A percentile compares a stretch with the other conserved stretches of the same genome.
These are phyloP conservation scores for Cheilosia grossa DNA, from an alignment of 2,888 invertebrate species.

Conservation along the genomic window DNA sequence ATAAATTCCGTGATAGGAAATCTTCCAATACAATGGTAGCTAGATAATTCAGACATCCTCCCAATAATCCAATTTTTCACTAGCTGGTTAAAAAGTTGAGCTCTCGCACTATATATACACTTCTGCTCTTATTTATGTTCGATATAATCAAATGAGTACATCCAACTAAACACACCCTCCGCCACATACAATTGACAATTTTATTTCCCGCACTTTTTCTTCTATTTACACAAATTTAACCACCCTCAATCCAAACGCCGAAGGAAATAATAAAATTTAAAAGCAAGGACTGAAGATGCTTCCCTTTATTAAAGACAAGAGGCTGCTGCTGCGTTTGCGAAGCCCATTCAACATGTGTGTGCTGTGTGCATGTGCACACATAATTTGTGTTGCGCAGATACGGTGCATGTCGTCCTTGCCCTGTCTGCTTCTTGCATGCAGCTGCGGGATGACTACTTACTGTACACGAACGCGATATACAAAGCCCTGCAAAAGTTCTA, in stretches of 20 bases:
- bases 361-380: conserved; percentile 20
- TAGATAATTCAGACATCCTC: too few relatives aligned
- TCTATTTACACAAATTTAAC: conserved; percentile 4
- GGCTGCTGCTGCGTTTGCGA: conserved; percentile 5
- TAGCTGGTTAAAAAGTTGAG: too few relatives aligned
- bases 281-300: conserved; percentile 20
- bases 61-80: too few relatives aligned
- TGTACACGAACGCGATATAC: conserved; percentile 35
- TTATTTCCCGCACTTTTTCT: conserved; percentile 33
- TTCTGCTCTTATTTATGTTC: not conserved
- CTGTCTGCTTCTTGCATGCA: conserved; percentile 8
- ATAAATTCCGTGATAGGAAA: too few relatives aligned
- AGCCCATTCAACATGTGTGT: conserved; percentile 65
- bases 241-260: conserved; percentile 9
- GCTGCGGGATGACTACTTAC: conserved; percentile 12
- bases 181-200: conserved; percentile 26
- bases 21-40: too few relatives aligned
- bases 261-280: conserved; percentile 61
- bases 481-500: conserved; percentile 54
- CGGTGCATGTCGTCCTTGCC: conserved; percentile 56
- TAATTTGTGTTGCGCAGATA: conserved; percentile 38
- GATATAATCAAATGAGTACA: conserved; percentile 45
- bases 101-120: too few relatives aligned
- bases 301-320: conserved; percentile 2
- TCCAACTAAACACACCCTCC: conserved; percentile 5